Evolutionary conservation across 2,797 vertebrate genomes (phyloP).

Genomic region (Cryptoblepharus egeriae): DNA sequence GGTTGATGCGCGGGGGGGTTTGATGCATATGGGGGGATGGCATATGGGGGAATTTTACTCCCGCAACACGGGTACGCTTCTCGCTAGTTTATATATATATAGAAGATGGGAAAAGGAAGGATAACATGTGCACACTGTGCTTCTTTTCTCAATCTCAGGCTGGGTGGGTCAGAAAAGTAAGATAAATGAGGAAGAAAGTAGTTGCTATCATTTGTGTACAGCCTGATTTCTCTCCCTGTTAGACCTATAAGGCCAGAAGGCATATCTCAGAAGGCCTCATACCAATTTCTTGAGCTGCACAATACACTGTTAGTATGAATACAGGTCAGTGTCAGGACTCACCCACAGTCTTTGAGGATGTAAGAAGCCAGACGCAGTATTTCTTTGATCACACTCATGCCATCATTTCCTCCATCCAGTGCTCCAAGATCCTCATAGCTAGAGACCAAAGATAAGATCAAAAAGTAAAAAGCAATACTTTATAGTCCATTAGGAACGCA

Average conservation of each 20-base stretch:
- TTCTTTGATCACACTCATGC: slow-evolving; percentile 85
- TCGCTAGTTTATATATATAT: too few species aligned
- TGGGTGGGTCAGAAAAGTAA: neutral
- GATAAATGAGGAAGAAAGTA: neutral
- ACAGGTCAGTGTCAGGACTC: slow-evolving; percentile 43
- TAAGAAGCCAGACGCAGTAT: slow-evolving; percentile 85
- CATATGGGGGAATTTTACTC: too few species aligned
- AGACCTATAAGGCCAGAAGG: neutral
- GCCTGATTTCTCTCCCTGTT: neutral
- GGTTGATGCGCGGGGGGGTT: too few species aligned
- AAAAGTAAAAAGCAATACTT: neutral
- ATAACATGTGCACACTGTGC: too few species aligned
- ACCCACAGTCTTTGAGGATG: slow-evolving; percentile 88
- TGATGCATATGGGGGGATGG: too few species aligned
- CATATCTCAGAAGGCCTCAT: neutral
- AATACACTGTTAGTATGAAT: neutral
- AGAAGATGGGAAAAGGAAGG: too few species aligned
- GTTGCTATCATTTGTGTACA: neutral
- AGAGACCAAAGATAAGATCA: slow-evolving; percentile 21
- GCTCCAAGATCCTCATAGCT: slow-evolving; percentile 92
- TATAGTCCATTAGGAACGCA: neutral
- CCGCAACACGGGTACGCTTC: too few species aligned
- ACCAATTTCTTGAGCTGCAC: neutral
- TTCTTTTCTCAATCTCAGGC: neutral
- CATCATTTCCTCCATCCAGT: slow-evolving; percentile 90